Percentiles rank a stretch among this genome's conserved stretches.
Conservation (phyloP, 1,140 invertebrate species). For the Pseudobourletiella spinata region DNA sequence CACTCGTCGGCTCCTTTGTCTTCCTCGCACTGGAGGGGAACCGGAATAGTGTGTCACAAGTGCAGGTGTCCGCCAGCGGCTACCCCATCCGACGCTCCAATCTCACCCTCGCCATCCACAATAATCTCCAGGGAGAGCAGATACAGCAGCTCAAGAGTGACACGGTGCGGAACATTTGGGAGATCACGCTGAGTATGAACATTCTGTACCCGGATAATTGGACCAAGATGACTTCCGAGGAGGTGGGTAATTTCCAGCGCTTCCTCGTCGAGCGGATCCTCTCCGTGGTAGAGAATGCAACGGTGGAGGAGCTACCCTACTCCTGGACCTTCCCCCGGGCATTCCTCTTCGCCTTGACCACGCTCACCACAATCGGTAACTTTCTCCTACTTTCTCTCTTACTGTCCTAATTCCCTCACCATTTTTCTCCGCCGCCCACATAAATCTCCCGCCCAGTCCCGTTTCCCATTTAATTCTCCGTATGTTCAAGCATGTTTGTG, state of each 20-base stretch:
- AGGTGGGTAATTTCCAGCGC: constrained; percentile 81
- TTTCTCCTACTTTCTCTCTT: not conserved
- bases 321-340: constrained; percentile 90
- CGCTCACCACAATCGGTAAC: constrained; percentile 92
- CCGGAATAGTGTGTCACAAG: constrained; percentile 53
- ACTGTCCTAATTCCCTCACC: no score
- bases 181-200: constrained; percentile 85
- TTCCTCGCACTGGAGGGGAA: constrained; percentile 81
- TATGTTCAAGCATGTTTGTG: no score
- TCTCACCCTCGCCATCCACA: constrained; percentile 23
- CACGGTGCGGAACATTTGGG: constrained; percentile 84
- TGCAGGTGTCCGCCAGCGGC: constrained; percentile 40
- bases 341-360: constrained; percentile 90
- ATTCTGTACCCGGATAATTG: constrained; percentile 91
- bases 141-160: constrained; percentile 40
- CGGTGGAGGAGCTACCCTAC: constrained; percentile 50
- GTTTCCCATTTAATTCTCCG: no score
- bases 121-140: constrained; percentile 28
- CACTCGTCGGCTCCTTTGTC: constrained; percentile 82
- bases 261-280: constrained; percentile 66
- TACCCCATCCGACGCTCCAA: constrained; percentile 36
- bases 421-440: no score
- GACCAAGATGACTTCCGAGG: constrained; percentile 73
- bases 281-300: constrained; percentile 57
- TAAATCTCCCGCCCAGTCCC: no score